A percentile compares a stretch with the other conserved stretches of the same genome.
phyloP scores from a whole-genome alignment of 2,113 vertebrate genomes.

The Cololabis saira region DNA sequence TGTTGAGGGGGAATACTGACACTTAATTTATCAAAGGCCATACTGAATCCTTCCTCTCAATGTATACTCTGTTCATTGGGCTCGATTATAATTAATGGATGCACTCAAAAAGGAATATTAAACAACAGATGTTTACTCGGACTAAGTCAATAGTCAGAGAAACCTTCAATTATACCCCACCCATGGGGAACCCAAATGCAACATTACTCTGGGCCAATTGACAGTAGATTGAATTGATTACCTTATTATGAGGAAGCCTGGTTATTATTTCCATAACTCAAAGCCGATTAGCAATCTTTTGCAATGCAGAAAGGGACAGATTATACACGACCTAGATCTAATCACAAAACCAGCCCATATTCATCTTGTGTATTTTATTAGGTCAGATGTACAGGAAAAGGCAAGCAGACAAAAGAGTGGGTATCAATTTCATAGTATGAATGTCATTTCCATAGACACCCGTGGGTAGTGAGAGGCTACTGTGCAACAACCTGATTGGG shows the following conservation, averaged over 20 bases:
- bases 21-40: conserved; percentile 52
- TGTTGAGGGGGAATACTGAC: conserved; percentile 20
- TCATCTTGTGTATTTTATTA: conserved; percentile 73
- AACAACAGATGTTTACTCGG: conserved; percentile 79
- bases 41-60: conserved; percentile 51
- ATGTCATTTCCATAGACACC: conserved; percentile 72
- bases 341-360: conserved; percentile 68
- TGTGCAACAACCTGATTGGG: conserved; percentile 52
- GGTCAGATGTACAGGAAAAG: conserved; percentile 63
- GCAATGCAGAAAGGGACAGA: conserved; percentile 59
- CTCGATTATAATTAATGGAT: conserved; percentile 73
- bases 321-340: conserved; percentile 71
- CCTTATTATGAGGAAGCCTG: conserved; percentile 80
- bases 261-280: conserved; percentile 86
- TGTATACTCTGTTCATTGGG: conserved; percentile 60
- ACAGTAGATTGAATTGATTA: conserved; percentile 83
- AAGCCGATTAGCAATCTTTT: conserved; percentile 74
- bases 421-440: conserved; percentile 71
- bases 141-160: conserved; percentile 76
- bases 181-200: conserved; percentile 61
- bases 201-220: conserved; percentile 76
- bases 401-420: conserved; percentile 54
- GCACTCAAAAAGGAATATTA: conserved; percentile 69
- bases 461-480: conserved; percentile 53
- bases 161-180: conserved; percentile 77